Evolutionary conservation across 2,113 vertebrate genomes (phyloP), one percentile per base, ranked within the genome.

Genomic region (Athene noctua): DNA sequence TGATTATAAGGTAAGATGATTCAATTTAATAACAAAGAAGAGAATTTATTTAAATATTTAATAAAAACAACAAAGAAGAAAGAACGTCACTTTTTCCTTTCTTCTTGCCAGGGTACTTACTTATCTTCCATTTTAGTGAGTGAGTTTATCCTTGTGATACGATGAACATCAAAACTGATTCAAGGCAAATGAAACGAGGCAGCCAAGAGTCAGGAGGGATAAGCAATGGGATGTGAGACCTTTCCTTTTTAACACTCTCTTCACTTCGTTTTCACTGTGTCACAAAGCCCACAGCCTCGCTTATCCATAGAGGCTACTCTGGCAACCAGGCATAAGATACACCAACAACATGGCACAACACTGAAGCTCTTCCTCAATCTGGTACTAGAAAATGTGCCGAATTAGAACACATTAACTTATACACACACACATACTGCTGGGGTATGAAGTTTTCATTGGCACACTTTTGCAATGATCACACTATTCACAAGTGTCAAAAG

Each of bases 401-500:
- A 94, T 90, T 8, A 82, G 65, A 87, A n/a, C 25, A 32, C 18
- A 10, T 46, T 66, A 84, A 91, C 62, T 57, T 62, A 14, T 0
- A 73, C 8, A 49, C 9, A 1, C 44, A 88, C 44, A 57, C 1
- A 0, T 54, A 58, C n/a, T 47, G 55, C 78, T 58, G 78, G 74
- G 46, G 47, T 88, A 91, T n/a, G 78, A 82, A 91, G 92, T 82
- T 96, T 97, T 91, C 71, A 66, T 74, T 96, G 94, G 95, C 91
- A 85, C 22, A 13, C 68, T 91, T 92, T 13, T 83, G 87, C 58
- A 89, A 72, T 85, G 80, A 96, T 65, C 80, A 63, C 89, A 91
- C 95, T 87, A 95, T 87, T 91, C 94, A 87, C 58, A 82, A 92
- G 67, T 29, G 58, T 86, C 86, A 94, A 81, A 85, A 10, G 51